Evolutionary conservation across 2,888 invertebrate genomes (phyloP), one percentile per base, ranked within the genome.

Genomic region (Cantharis rufa): DNA sequence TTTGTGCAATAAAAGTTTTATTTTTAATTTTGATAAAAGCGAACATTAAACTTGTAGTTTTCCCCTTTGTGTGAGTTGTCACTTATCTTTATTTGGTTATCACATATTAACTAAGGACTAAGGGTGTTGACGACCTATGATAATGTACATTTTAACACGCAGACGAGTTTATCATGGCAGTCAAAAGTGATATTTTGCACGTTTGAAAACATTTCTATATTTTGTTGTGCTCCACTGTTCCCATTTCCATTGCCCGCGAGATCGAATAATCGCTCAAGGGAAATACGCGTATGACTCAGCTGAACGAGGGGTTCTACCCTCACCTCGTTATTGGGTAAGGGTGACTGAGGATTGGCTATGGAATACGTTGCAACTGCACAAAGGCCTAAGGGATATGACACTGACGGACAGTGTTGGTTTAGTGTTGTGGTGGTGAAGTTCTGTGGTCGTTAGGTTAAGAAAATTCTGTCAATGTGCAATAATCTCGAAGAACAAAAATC

Each of bases 381-480:
- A 86, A 85, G 85, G 86, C 86, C 83, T 84, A 84, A 83, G 83
- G 83, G 83, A 83, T 82, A 83, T 80, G 83, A 81, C 82, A 84
- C 78, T 83, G 82, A 82, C 80, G 82, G 82, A 84, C 87, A 88
- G 87, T 88, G 87, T 87, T 86, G 86, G 86, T 88, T 87, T 86
- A 85, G 86, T 88, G 87, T 87, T 87, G 88, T 88, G 87, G 83
- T 86, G 86, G 87, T 88, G 87, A 84, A 86, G 87, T 88, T 82
- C 86, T 87, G 88, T 88, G 87, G 85, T 88, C 87, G 88, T 88
- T 86, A 85, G 84, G 79, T 79, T 79, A 77, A 74, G 77, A 74
- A 71, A 21, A 73, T 73, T 74, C 74, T 72, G 75, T 76, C 61
- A 71, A 32, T 69, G 77, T 77, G 77, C 77, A 77, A 77, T 77